These are phyloP conservation scores for Limosa lapponica DNA, from an alignment of 2,797 vertebrate genomes.

Conservation along the genomic window DNA sequence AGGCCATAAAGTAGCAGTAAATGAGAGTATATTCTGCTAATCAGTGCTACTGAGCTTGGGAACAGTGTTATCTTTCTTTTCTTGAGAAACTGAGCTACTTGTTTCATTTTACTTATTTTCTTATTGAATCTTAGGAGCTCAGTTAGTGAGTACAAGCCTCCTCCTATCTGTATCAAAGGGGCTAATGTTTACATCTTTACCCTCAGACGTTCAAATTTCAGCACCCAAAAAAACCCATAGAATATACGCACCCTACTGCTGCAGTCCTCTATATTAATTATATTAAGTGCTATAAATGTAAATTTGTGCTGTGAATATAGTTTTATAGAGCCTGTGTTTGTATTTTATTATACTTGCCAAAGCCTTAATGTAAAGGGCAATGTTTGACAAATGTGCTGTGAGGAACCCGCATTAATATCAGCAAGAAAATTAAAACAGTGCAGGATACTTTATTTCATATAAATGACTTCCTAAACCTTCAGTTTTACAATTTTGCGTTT, in stretches of 20 bases:
- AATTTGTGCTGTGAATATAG: background rate
- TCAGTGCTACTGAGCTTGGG: conserved; percentile 35
- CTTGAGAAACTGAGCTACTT: conserved; percentile 37
- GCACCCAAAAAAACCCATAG: background rate
- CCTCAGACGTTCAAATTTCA: background rate
- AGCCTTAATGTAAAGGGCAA: background rate
- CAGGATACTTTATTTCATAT: background rate
- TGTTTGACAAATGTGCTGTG: background rate
- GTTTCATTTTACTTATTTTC: conserved; percentile 51
- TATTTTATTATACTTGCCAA: background rate
- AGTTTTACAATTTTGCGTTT: background rate
- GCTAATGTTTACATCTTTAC: background rate
- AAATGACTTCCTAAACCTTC: background rate
- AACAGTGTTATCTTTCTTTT: conserved; percentile 74
- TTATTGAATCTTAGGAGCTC: background rate
- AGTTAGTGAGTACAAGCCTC: conserved; percentile 5
- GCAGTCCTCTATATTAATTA: background rate
- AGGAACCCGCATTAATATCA: background rate
- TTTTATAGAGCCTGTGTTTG: background rate
- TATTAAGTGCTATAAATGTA: background rate
- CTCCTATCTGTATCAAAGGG: background rate
- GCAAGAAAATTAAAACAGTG: background rate
- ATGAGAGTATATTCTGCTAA: conserved; percentile 50
- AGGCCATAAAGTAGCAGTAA: background rate
- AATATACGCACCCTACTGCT: background rate